phyloP scores from a whole-genome alignment of 2,797 vertebrate species.

The Premnoplex brunnescens region DNA sequence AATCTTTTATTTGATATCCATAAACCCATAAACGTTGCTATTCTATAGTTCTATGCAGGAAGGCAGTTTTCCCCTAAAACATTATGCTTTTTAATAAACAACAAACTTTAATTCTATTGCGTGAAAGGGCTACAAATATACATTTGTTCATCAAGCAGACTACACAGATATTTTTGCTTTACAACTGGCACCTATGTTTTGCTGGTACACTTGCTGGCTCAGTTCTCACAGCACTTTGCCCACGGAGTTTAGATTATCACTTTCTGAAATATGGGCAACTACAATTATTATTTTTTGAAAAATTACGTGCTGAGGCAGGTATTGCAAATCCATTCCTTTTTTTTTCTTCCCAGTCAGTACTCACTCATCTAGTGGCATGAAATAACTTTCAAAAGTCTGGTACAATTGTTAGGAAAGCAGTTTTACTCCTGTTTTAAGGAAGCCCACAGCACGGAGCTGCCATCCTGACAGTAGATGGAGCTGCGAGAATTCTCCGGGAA shows the following conservation, averaged over 20 bases:
- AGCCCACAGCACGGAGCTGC: conserved; percentile 36
- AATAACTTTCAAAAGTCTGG: conserved; percentile 39
- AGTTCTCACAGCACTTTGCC: conserved; percentile 60
- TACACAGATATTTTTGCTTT: conserved; percentile 77
- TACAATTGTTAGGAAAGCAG: conserved; percentile 17
- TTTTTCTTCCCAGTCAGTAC: not conserved
- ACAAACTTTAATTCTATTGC: conserved; percentile 78
- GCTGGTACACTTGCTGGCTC: conserved; percentile 72
- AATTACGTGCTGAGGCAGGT: not conserved
- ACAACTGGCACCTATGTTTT: conserved; percentile 75
- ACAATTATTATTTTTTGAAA: not conserved
- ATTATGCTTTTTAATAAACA: conserved; percentile 76
- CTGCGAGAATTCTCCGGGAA: conserved; percentile 49
- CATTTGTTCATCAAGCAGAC: conserved; percentile 79
- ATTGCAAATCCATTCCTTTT: conserved; percentile 10
- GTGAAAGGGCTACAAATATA: conserved; percentile 81
- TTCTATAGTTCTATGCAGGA: conserved; percentile 79
- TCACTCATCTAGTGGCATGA: conserved; percentile 6
- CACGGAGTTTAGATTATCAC: conserved; percentile 50
- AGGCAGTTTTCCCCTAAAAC: conserved; percentile 76
- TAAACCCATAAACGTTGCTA: conserved; percentile 81
- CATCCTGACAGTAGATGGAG: conserved; percentile 76
- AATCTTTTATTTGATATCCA: conserved; percentile 83
- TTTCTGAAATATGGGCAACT: conserved; percentile 38
- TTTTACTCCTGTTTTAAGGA: conserved; percentile 41